Evolutionary conservation across 2,113 vertebrate genomes (phyloP), one percentile per base, ranked within the genome.

Genomic region (Erinaceus europaeus): DNA sequence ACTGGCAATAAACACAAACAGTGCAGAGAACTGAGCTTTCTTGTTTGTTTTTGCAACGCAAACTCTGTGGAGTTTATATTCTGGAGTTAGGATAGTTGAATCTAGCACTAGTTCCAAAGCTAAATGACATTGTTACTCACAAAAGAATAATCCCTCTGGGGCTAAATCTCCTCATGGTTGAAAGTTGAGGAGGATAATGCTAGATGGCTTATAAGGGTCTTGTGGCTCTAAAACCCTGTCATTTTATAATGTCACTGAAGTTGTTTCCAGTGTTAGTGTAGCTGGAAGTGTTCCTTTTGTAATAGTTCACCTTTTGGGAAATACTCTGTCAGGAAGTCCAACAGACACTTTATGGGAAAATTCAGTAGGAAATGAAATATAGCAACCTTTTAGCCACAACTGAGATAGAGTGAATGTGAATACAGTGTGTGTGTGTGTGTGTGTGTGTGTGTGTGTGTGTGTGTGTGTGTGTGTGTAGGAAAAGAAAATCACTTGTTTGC

Each of bases 1-100:
- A 6, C 79, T 74, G 55, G 76, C 68, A 92, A 62, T 67, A 79
- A 81, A 68, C 86, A 76, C 69, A 83, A 91, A 86, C 59, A 75
- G 82, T 78, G 72, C 53, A 32, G 36, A 38, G 84, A 67, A 81
- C n/a, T 18, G 76, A 36, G 34, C 29, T 78, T 65, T 77, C 48
- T 15, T 90, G 46, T 89, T 81, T 84, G 46, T 44, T 81, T 85
- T 73, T 65, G 32, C 20, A n/a, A 0, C 36, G 59, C 81, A 79
- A 89, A 32, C 42, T 25, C 3, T 44, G 2, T 18, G 21, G 52
- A 86, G 5, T 50, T 88, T 20, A 8, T 7, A 29, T 9, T 17
- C 53, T 29, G 9, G 48, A 83, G 17, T 34, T 53, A 32, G 61
- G 27, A 55, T 1, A 50, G 20, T 25, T 1, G 0, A 3, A 67